Evolutionary conservation across 2,797 vertebrate species (phyloP).

Genomic region (Halcyon chelicuti): DNA sequence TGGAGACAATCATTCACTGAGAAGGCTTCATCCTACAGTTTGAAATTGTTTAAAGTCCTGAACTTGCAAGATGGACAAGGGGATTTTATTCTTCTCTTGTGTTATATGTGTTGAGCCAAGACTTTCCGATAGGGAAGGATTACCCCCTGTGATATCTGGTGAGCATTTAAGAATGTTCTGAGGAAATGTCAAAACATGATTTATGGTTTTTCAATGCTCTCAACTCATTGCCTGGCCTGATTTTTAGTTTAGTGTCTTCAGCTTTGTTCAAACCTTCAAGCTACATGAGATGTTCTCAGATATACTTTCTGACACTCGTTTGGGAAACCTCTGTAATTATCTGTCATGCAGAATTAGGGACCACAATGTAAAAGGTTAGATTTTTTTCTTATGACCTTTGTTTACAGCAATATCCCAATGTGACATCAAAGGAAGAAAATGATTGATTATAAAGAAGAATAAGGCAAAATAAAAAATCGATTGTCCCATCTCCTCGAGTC

Average conservation of each 20-base stretch:
- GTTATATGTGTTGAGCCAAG: not conserved
- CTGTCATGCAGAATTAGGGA: conserved; percentile 13
- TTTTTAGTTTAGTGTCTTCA: not conserved
- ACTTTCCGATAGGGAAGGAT: not conserved
- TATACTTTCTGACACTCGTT: not conserved
- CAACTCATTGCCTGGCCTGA: not conserved
- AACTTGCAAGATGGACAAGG: not conserved
- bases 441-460: not conserved
- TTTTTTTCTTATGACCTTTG: not conserved
- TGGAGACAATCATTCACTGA: not conserved
- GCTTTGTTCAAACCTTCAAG: not conserved
- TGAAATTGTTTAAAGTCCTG: not conserved
- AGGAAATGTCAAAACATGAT: not conserved
- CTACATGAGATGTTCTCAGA: not conserved
- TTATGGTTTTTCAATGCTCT: conserved; percentile 1
- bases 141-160: not conserved
- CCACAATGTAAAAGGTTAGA: not conserved
- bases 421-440: not conserved
- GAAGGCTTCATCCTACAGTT: not conserved
- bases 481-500: not conserved
- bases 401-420: not conserved
- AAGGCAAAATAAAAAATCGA: not conserved
- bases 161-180: not conserved
- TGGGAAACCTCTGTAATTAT: conserved; percentile 9
- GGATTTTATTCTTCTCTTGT: not conserved